Evolutionary conservation across 1,140 invertebrate species (phyloP), one percentile per base, ranked within the genome.

Genomic region (Sitobion miscanthi): DNA sequence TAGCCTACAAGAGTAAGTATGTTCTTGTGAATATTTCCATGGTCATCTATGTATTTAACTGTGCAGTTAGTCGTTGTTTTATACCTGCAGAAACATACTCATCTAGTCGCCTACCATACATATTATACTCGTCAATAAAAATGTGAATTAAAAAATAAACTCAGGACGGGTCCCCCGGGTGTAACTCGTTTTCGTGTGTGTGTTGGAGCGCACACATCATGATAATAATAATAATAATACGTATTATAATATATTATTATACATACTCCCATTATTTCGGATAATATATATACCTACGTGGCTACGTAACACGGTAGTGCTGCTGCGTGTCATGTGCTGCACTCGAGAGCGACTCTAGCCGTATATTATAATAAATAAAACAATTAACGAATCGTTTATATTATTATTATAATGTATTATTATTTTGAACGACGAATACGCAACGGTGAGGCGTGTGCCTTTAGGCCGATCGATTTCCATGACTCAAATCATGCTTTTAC

Each of bases 291-390:
- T 30, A 62, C 52, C 20, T 54, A 54, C 52, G 62, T 35, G n/a
- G 62, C 62, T 77, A 77, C 62, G 62, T 77, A 77, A 77, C n/a
- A 77, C 62, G 62, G 62, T 77, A 77, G 62, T 77, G n/a, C 14
- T 77, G n/a, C 62, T 77, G 62, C 62, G 62, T 77, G 62, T 77
- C n/a, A 77, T 77, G 62, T 35, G 62, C 30, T 77, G n/a, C 62
- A 77, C n/a, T 77, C 14, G n/a, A n/a, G 30, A 77, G n/a, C 14
- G 14, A 35, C 62, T 77, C 30, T 17, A n/a, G 14, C 62, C n/a
- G 62, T 77, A 77, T n/a, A 77, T 77, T 77, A 77, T 77, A 77
- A 77, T 77, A 77, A 77, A 77, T 77, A 77, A 77, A 77, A 77
- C 62, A 77, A 77, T 77, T 77, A 77, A 77, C 62, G n/a, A 77